These are phyloP conservation scores for Conops quadrifasciatus DNA, from an alignment of 2,888 invertebrate species.

Conservation along the genomic window DNA sequence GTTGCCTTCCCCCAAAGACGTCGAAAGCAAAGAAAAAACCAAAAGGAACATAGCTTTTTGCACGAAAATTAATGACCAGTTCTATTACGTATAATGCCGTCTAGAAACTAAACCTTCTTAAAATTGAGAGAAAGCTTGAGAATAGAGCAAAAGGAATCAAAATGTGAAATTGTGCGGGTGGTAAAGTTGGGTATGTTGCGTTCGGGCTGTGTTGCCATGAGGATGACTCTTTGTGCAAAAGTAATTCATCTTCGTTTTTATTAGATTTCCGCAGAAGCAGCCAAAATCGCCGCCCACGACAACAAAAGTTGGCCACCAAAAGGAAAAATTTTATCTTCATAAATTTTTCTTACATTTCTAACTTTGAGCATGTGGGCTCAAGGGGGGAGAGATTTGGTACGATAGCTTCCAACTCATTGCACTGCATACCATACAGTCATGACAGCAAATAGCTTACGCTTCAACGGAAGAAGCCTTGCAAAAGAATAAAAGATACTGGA, in stretches of 20 bases:
- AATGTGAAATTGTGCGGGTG: background rate
- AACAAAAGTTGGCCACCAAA: background rate
- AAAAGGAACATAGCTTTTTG: background rate
- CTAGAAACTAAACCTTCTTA: background rate
- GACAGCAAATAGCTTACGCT: conserved; percentile 15
- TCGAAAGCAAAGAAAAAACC: background rate
- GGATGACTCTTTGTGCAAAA: conserved; percentile 7
- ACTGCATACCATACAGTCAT: background rate
- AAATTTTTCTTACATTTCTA: background rate
- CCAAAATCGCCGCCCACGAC: conserved; percentile 9
- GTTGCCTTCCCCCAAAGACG: background rate
- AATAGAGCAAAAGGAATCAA: too few relatives aligned
- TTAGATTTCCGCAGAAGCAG: conserved; percentile 6
- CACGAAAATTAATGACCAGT: conserved; percentile 21
- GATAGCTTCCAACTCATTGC: background rate
- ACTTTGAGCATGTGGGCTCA: background rate
- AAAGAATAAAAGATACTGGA: conserved; percentile 10
- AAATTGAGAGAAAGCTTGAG: background rate
- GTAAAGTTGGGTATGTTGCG: background rate
- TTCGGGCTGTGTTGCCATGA: background rate
- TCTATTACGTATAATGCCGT: background rate
- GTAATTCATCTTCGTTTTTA: conserved; percentile 27
- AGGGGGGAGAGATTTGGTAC: background rate
- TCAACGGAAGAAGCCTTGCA: conserved; percentile 4
- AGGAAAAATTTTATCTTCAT: background rate